Base-by-base conservation (phyloP, 1,140 invertebrate genomes). In the Odontomachus brunneus region DNA sequence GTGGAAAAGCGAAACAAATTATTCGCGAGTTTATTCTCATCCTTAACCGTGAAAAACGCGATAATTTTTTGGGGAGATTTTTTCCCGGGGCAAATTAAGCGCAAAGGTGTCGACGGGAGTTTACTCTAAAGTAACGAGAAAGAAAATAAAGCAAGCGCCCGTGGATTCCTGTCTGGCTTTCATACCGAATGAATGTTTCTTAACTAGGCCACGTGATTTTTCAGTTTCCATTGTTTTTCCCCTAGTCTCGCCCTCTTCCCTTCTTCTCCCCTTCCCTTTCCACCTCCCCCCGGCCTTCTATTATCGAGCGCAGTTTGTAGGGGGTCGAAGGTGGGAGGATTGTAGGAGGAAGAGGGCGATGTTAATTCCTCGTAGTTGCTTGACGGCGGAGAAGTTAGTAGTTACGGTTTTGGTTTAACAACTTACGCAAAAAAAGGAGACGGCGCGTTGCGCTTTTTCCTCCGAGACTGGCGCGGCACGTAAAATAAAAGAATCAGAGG, bases 151-250 rank as follows among this genome's bases (percentile, higher is more conserved):
- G 33, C 63, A 33, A 15, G 44, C 44, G 51, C 38, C 49, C 24
- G 51, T 33, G 75, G n/a, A 24, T 53, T 69, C 66, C 19, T 57
- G 75, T 69, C 65, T 49, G 29, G 63, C 49, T 69, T 44, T 19
- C 17, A 51, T 67, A 78, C 74, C n/a, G 74, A 78, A 78, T 69
- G 63, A 53, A 55, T 51, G 24, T 80, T 80, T 80, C 65, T 80
- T 55, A 80, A 69, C 63, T 57, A n/a, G 51, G 22, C 63, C 63
- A 69, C 51, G 75, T 80, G 65, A 80, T 69, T 80, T 80, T 80
- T 80, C 65, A 57, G 65, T 85, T 67, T 69, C 80, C 38, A 84
- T 82, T 67, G 76, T 82, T 75, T 85, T 82, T 82, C 51, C 65
- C 33, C 69, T 71, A 48, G 17, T n/a, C 60, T 57, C 51, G 24